phyloP scores from a whole-genome alignment of 1,140 invertebrate genomes.

The Andricus grossulariae region DNA sequence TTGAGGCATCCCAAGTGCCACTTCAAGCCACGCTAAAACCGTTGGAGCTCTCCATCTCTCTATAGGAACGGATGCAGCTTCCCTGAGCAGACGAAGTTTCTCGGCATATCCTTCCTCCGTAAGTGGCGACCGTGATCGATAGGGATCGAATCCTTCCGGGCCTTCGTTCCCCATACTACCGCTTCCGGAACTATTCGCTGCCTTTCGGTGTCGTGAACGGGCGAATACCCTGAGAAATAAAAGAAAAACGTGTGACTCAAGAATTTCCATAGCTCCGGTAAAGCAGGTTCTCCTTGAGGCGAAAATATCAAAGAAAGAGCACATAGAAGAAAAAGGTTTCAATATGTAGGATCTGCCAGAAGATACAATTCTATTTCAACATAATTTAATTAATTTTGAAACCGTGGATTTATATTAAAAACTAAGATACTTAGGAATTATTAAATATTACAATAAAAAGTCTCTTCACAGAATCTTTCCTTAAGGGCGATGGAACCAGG shows the following conservation, averaged over 20 bases:
- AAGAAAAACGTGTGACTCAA: neutral
- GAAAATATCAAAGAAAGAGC: no score
- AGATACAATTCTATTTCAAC: no score
- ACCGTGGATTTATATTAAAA: no score
- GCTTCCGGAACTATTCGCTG: slow-evolving; percentile 72
- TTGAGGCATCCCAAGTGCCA: slow-evolving; percentile 94
- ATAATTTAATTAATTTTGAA: no score
- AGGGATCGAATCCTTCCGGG: slow-evolving; percentile 73
- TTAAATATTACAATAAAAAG: no score
- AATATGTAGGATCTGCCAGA: neutral
- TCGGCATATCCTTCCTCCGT: slow-evolving; percentile 90
- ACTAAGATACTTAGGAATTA: no score
- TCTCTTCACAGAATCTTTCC: no score
- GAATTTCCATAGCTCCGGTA: neutral
- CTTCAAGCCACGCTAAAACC: slow-evolving; percentile 94
- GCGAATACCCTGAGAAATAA: slow-evolving; percentile 84
- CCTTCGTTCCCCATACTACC: slow-evolving; percentile 67
- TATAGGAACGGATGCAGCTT: slow-evolving; percentile 91
- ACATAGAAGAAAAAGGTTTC: neutral
- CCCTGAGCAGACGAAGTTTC: slow-evolving; percentile 86
- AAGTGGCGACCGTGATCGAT: slow-evolving; percentile 84
- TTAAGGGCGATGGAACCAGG: no score
- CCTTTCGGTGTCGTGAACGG: slow-evolving; percentile 86
- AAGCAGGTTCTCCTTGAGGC: neutral
- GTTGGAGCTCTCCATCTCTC: slow-evolving; percentile 94